These are phyloP conservation scores for Turritopsis dohrnii DNA, from an alignment of 30 jellyfish, hydroid and myxozoan genomes.

Conservation along the genomic window DNA sequence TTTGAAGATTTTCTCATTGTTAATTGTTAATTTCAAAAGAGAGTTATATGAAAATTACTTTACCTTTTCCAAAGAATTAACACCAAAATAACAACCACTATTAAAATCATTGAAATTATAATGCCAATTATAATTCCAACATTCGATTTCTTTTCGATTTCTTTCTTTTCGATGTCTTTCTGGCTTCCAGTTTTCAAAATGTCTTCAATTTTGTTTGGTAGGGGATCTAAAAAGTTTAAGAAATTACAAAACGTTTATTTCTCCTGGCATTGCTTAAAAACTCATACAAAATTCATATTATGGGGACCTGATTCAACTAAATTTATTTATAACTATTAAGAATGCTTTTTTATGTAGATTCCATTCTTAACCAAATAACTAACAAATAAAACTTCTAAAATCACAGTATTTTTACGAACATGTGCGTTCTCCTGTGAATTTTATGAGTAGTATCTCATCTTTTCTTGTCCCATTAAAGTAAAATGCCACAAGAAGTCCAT, in stretches of 20 bases:
- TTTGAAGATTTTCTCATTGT: too few relatives aligned
- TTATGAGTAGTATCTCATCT: background rate
- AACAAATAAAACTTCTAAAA: background rate
- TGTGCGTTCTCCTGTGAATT: background rate
- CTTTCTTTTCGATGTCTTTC: background rate
- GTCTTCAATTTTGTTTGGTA: background rate
- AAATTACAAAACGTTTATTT: too few relatives aligned
- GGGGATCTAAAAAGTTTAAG: background rate
- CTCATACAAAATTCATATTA: too few relatives aligned
- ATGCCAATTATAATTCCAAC: conserved; percentile 1
- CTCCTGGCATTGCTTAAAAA: too few relatives aligned
- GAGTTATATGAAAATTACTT: background rate
- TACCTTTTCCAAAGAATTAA: background rate
- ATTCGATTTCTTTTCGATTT: background rate
- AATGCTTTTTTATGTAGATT: too few relatives aligned
- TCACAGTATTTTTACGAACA: conserved; percentile 4
- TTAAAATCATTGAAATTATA: background rate
- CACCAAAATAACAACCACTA: background rate
- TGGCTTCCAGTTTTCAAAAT: background rate
- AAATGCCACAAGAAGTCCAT: background rate
- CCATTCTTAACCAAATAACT: too few relatives aligned
- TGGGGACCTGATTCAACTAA: too few relatives aligned
- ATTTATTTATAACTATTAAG: too few relatives aligned
- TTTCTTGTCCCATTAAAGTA: background rate
- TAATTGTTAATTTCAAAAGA: too few relatives aligned